A percentile compares a stretch with the other conserved stretches of the same genome.
phyloP scores from a whole-genome alignment of 2,113 vertebrate species.

The Sorex araneus region DNA sequence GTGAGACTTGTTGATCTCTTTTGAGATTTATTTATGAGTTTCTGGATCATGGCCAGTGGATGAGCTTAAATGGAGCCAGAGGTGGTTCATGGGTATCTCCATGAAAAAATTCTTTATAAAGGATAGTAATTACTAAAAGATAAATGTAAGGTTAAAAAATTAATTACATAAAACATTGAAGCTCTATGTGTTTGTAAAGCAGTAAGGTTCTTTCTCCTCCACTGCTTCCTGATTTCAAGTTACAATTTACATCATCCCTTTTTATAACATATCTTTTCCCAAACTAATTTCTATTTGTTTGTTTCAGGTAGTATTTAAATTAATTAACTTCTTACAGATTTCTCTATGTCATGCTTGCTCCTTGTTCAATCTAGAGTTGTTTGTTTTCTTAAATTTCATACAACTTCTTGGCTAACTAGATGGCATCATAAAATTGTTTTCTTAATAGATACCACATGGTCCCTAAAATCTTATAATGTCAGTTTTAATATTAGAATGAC shows the following conservation, averaged over 20 bases:
- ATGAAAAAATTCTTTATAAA: conserved; percentile 50
- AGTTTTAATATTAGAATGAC: not conserved
- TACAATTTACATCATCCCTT: not conserved
- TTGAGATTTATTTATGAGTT: too few relatives aligned
- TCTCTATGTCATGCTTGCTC: not conserved
- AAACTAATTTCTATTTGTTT: not conserved
- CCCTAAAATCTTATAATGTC: not conserved
- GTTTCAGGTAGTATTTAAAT: not conserved
- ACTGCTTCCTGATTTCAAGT: not conserved
- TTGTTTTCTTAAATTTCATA: not conserved
- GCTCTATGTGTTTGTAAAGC: conserved; percentile 62
- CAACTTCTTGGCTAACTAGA: not conserved
- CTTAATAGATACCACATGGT: not conserved
- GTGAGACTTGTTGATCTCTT: too few relatives aligned
- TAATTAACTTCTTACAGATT: not conserved
- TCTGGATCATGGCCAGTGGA: too few relatives aligned
- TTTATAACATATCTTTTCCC: not conserved
- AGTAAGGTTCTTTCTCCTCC: not conserved
- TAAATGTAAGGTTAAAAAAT: conserved; percentile 14
- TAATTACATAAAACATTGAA: conserved; percentile 41
- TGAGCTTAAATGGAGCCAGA: too few relatives aligned
- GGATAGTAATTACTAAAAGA: conserved; percentile 58
- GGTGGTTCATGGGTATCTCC: not conserved
- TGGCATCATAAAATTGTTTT: conserved; percentile 11
- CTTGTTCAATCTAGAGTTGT: not conserved